These are phyloP conservation scores for Ctenopoma kingsleyae DNA, from an alignment of 2,797 vertebrate genomes.

Conservation along the genomic window DNA sequence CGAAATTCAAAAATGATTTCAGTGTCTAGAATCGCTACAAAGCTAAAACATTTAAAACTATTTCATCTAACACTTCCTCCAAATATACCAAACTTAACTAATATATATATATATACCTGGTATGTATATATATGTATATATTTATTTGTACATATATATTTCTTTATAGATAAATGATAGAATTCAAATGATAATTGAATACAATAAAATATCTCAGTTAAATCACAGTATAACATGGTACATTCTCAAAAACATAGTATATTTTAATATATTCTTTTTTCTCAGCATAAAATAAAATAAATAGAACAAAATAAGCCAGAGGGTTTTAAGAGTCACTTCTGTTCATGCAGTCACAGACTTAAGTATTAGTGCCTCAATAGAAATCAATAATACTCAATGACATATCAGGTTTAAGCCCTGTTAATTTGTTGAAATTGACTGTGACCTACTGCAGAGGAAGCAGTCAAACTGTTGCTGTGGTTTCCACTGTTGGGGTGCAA, in stretches of 20 bases:
- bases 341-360: slow-evolving; percentile 90
- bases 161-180: slow-evolving; percentile 87
- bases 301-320: slow-evolving; percentile 83
- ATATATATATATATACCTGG: slow-evolving; percentile 84
- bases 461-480: slow-evolving; percentile 66
- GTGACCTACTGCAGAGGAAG: slow-evolving; percentile 70
- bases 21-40: slow-evolving; percentile 89
- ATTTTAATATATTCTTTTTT: slow-evolving; percentile 86
- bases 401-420: slow-evolving; percentile 82
- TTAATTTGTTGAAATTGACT: slow-evolving; percentile 75
- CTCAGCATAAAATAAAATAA: slow-evolving; percentile 80
- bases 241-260: slow-evolving; percentile 90
- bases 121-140: slow-evolving; percentile 86
- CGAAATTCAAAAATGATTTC: slow-evolving; percentile 88
- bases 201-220: slow-evolving; percentile 89
- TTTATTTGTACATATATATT: slow-evolving; percentile 88
- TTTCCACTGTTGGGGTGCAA: slow-evolving; percentile 67
- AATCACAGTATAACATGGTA: slow-evolving; percentile 91
- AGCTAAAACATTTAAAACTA: slow-evolving; percentile 92
- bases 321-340: slow-evolving; percentile 85
- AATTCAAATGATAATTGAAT: slow-evolving; percentile 86
- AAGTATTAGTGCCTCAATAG: slow-evolving; percentile 85
- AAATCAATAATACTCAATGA: slow-evolving; percentile 81
- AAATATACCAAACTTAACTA: slow-evolving; percentile 89
- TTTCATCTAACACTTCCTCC: slow-evolving; percentile 89